Evolutionary conservation across 1,140 invertebrate species (phyloP).

Genomic region (Drosophila melanica): DNA sequence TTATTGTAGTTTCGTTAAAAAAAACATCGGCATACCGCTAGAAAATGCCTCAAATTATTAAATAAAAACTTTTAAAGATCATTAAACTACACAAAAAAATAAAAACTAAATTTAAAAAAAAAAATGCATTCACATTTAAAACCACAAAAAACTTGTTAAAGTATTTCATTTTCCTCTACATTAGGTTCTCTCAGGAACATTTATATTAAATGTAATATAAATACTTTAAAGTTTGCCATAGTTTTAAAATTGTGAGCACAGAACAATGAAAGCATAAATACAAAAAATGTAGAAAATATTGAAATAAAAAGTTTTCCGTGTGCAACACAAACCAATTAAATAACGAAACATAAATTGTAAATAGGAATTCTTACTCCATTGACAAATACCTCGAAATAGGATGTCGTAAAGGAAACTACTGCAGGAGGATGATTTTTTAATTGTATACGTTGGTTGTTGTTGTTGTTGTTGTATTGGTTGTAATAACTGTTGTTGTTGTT

Average conservation of each 20-base stretch:
- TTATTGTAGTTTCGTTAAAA: too few species aligned
- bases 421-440: constrained; percentile 84
- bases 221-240: neutral
- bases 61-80: neutral
- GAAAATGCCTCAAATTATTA: neutral
- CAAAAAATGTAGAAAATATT: constrained; percentile 9
- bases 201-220: too few species aligned
- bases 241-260: constrained; percentile 2
- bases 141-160: neutral
- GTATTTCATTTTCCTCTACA: neutral
- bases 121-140: constrained; percentile 4
- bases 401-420: constrained; percentile 84
- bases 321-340: constrained; percentile 48
- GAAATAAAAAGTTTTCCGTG: constrained; percentile 8
- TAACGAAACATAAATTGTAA: constrained; percentile 63
- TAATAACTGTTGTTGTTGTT: constrained; percentile 57
- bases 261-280: neutral
- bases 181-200: too few species aligned
- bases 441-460: constrained; percentile 73
- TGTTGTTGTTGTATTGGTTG: constrained; percentile 56
- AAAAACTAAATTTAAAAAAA: neutral
- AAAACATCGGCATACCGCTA: neutral
- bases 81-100: neutral
- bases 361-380: constrained; percentile 73
- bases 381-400: constrained; percentile 84